These are phyloP conservation scores for Zygaena filipendulae DNA, from an alignment of 2,888 invertebrate species.

Conservation along the genomic window DNA sequence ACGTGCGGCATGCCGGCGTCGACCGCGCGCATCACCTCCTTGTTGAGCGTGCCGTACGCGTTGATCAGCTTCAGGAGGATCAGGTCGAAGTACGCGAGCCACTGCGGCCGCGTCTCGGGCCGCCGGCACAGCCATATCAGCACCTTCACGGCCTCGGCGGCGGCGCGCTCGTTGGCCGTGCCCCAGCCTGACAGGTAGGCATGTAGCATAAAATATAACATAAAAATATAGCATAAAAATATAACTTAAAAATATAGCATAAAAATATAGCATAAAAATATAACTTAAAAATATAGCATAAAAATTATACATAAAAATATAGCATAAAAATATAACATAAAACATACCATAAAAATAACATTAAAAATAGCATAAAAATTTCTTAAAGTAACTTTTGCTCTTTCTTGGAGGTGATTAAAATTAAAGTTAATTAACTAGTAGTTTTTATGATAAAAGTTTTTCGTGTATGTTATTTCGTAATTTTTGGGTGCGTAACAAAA, in stretches of 20 bases:
- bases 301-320: neutral
- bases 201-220: neutral
- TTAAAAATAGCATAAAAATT: no score
- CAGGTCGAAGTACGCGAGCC: slow-evolving; percentile 91
- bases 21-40: slow-evolving; percentile 84
- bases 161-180: slow-evolving; percentile 71
- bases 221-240: neutral
- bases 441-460: no score
- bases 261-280: no score
- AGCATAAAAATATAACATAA: no score
- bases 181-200: slow-evolving; percentile 37
- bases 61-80: slow-evolving; percentile 90
- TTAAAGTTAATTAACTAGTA: no score
- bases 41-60: slow-evolving; percentile 79
- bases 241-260: no score
- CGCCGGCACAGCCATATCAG: slow-evolving; percentile 87
- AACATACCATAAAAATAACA: no score
- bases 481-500: no score
- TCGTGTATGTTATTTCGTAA: no score
- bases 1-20: slow-evolving; percentile 83
- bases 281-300: neutral
- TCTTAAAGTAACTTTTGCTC: no score
- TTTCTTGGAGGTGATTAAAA: no score
- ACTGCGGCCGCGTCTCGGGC: slow-evolving; percentile 78
- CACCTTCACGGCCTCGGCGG: slow-evolving; percentile 82